Conservation (phyloP, 2,113 vertebrate species). For the Corythaeola cristata region DNA sequence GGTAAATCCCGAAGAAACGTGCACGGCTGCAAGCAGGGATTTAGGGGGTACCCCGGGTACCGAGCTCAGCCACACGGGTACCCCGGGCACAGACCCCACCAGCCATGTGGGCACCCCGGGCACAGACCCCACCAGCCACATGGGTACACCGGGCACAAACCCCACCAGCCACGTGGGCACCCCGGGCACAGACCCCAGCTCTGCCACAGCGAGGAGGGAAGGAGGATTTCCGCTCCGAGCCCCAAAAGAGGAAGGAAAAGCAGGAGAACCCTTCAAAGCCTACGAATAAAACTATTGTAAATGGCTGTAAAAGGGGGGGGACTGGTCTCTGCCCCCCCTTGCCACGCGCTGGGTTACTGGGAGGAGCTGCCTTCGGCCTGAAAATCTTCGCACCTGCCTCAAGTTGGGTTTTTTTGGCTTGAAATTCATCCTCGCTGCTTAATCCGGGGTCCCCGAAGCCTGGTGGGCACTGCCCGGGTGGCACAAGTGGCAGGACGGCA, state of each 20-base stretch:
- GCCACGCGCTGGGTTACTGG: not conserved
- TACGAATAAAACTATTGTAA: not conserved
- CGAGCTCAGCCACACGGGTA: no score
- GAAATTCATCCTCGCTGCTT: not conserved
- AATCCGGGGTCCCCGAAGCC: not conserved
- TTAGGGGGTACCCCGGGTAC: not conserved
- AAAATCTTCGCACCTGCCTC: not conserved
- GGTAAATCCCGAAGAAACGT: not conserved
- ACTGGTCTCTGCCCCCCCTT: not conserved
- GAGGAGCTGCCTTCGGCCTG: not conserved
- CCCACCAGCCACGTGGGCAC: not conserved
- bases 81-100: not conserved
- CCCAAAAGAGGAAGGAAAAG: not conserved
- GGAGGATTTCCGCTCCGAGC: not conserved
- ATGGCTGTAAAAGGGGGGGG: not conserved
- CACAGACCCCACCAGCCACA: not conserved
- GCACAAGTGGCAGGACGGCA: not conserved
- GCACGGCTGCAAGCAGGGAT: not conserved
- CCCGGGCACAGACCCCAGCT: not conserved
- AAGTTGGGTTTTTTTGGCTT: not conserved
- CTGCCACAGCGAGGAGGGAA: fast-evolving
- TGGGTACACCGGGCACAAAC: not conserved
- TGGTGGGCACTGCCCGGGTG: no score
- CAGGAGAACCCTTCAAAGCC: not conserved
- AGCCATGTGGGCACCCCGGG: fast-evolving